Evolutionary conservation across 2,797 vertebrate species (phyloP), one percentile per base, ranked within the genome.

Genomic region (Cryptoblepharus egeriae): DNA sequence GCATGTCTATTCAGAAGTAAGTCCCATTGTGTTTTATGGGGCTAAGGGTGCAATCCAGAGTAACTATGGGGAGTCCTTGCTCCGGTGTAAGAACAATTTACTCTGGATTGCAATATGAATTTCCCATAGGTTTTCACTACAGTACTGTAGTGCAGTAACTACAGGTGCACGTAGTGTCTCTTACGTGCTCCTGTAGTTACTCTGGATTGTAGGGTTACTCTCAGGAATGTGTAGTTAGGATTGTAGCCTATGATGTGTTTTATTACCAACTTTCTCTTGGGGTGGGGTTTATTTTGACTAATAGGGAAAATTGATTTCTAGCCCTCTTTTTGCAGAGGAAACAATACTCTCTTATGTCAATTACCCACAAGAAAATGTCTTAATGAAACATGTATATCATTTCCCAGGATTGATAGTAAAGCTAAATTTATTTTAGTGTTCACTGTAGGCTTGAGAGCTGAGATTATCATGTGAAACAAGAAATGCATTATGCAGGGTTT

Each of bases 401-500:
- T 92, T 90, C 55, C 60, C 88, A 83, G 37, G 72, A 82, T 35
- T 60, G 72, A 45, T 75, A 87, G 74, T 64, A 89, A 87, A 86
- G 49, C 74, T 88, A 90, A 90, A 32, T 87, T 89, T 89, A 65
- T 67, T 87, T 91, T 92, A 58, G 73, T 80, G 75, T 70, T 92
- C 81, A 37, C 32, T 77, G 77, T 68, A 88, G 81, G 80, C 28
- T 6, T 69, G 69, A 77, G 39, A 87, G 55, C 79, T 86, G 70
- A 86, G 75, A 77, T 81, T 81, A 89, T 79, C 72, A 91, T 83
- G 70, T 81, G 77, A 85, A 87, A 88, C 16, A 87, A 80, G 28
- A 89, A 83, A 73, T 63, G 24, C 64, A 69, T 76, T 86, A 88
- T 83, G 35, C 39, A 90, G 83, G 70, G 69, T 60, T 86, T 87